phyloP scores from a whole-genome alignment of 2,113 vertebrate species.

The Antechinus flavipes region DNA sequence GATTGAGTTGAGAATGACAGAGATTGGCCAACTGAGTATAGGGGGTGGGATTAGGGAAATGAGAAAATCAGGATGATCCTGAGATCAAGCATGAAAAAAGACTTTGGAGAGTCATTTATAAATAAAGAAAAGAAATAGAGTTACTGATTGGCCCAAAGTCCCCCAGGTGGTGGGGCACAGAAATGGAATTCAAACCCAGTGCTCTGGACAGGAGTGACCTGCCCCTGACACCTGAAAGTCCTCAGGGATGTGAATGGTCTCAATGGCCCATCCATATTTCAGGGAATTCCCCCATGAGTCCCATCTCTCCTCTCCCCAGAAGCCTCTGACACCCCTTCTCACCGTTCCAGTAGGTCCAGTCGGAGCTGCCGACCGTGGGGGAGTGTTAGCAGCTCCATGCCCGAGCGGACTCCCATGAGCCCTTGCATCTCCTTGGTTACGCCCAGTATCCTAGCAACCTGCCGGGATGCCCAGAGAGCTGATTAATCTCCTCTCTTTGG shows the following conservation, averaged over 20 bases:
- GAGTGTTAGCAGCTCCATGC: constrained; percentile 96
- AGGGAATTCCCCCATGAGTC: background rate
- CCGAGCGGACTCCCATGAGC: constrained; percentile 98
- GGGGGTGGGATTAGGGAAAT: background rate
- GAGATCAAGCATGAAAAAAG: background rate
- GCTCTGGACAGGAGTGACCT: background rate
- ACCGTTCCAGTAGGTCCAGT: constrained; percentile 98
- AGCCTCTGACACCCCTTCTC: background rate
- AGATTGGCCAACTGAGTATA: background rate
- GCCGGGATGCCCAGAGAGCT: constrained; percentile 77
- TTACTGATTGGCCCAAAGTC: background rate
- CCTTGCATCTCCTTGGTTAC: constrained; percentile 94
- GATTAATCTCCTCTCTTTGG: constrained; percentile 79
- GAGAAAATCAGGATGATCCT: background rate
- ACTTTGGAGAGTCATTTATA: background rate
- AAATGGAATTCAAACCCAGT: background rate
- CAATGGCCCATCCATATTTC: background rate
- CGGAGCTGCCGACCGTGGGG: constrained; percentile 98
- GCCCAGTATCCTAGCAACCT: constrained; percentile 97
- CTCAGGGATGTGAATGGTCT: background rate
- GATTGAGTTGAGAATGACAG: background rate
- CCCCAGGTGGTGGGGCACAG: background rate
- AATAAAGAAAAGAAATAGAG: background rate
- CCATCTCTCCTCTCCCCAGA: background rate
- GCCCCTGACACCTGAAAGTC: background rate